A percentile compares a stretch with the other conserved stretches of the same genome.
Conservation (phyloP, 2,888 invertebrate species). For the Scrobipalpa costella region DNA sequence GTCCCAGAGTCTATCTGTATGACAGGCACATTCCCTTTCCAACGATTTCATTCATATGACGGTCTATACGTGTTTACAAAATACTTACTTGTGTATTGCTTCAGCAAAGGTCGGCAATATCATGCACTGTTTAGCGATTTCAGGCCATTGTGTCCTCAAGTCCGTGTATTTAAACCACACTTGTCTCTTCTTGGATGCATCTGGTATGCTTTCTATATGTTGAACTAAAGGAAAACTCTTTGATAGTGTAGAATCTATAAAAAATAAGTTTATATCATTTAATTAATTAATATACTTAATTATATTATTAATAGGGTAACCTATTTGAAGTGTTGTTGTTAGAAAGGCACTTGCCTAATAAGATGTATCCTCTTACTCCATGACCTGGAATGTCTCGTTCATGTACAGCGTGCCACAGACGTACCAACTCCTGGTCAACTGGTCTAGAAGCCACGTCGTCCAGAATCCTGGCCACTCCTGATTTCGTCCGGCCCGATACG, state of each 20-base stretch:
- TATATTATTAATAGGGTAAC: no score
- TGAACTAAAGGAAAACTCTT: conserved; percentile 63
- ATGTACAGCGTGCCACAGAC: conserved; percentile 82
- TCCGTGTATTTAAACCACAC: conserved; percentile 96
- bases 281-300: no score
- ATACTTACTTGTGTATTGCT: conserved; percentile 82
- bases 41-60: no score
- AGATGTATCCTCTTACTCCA: conserved; percentile 87
- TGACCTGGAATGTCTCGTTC: conserved; percentile 82
- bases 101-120: conserved; percentile 86
- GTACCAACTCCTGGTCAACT: conserved; percentile 82
- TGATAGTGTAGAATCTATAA: conserved; percentile 60
- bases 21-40: no score
- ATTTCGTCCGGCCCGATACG: conserved; percentile 90
- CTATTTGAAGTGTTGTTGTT: conserved; percentile 3
- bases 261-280: no score
- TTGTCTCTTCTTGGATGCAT: conserved; percentile 79
- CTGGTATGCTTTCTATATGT: conserved; percentile 82
- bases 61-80: background rate
- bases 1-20: no score
- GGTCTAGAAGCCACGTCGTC: conserved; percentile 82
- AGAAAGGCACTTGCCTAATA: conserved; percentile 64
- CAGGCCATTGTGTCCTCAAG: conserved; percentile 94
- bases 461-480: conserved; percentile 84
- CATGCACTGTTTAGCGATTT: conserved; percentile 90